phyloP scores from a whole-genome alignment of 2,797 vertebrate species.

The Prionace glauca region DNA sequence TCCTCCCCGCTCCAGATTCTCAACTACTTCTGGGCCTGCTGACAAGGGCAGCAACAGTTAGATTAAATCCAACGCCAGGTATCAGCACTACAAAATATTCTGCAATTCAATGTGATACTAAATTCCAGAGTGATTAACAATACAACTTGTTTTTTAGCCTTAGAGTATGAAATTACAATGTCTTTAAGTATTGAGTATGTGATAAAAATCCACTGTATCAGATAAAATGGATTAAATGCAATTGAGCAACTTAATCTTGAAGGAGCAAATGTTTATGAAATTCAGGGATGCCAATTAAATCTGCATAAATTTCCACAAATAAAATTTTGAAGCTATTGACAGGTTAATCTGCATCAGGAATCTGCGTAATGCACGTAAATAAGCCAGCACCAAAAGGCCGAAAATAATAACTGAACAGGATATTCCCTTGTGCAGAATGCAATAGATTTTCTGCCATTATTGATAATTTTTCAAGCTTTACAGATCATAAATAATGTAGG shows the following conservation, averaged over 20 bases:
- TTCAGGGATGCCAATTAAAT: not conserved
- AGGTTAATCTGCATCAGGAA: not conserved
- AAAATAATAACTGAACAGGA: not conserved
- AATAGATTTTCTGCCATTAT: not conserved
- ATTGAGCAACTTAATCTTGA: not conserved
- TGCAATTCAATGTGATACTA: not conserved
- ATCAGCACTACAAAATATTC: not conserved
- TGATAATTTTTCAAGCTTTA: constrained; percentile 5
- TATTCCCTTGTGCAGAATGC: too few relatives aligned
- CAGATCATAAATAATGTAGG: constrained; percentile 16
- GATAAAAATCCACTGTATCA: not conserved
- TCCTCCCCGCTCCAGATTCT: not conserved
- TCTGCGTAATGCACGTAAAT: not conserved
- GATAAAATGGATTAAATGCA: not conserved
- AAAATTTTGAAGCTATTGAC: not conserved
- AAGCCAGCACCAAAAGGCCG: not conserved
- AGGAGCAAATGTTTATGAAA: not conserved
- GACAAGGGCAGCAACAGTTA: not conserved
- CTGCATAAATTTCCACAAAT: not conserved
- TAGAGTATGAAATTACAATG: not conserved
- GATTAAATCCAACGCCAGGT: not conserved
- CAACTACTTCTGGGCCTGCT: not conserved
- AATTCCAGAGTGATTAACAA: not conserved
- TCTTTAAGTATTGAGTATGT: not conserved
- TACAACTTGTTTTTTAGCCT: not conserved